Evolutionary conservation across 2,797 vertebrate genomes (phyloP), one percentile per base, ranked within the genome.

Genomic region (Hipposideros larvatus): DNA sequence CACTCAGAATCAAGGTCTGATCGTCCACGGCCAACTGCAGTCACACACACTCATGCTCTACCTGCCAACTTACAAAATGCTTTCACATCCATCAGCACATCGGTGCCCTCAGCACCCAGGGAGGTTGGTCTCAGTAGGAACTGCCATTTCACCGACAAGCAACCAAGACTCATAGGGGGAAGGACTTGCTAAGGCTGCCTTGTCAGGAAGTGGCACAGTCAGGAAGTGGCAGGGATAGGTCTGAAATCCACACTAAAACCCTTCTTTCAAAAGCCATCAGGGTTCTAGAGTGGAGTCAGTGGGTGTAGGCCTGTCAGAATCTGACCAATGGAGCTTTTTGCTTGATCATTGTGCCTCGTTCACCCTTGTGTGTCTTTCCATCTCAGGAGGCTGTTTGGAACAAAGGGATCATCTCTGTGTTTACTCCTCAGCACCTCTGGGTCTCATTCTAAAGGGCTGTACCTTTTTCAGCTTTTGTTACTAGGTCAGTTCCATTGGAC

Each of bases 141-240:
- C 65, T 46, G n/a, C 70, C n/a, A 51, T 86, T 94, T 97, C 65
- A 80, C 26, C 89, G 70, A 91, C 95, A 87, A 74, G 75, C 92
- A 95, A 85, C 71, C 66, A 84, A 95, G 96, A 88, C 61, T 71
- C 86, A 77, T 93, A 43, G 68, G 21, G 59, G 57, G 95, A 95
- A 94, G 78, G 95, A 90, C 90, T 55, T 84, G 82, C 63, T 79
- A 88, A 95, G 96, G 87, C 87, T 55, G 66, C 85, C 78, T 91
- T 92, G 85, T 70, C 77, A 95, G 94, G 79, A 53, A 31, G 46
- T 3, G 43, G 28, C 19, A 34, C 51, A 31, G 34, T 55, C 37
- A 61, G 82, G 84, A 95, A 41, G 71, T 31, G 51, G 92, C 66
- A 46, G 90, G 10, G 74, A 15, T 6, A 71, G 92, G 46, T 57